Base-by-base conservation (phyloP, 2,797 vertebrate species). In the Austrolebias charrua region DNA sequence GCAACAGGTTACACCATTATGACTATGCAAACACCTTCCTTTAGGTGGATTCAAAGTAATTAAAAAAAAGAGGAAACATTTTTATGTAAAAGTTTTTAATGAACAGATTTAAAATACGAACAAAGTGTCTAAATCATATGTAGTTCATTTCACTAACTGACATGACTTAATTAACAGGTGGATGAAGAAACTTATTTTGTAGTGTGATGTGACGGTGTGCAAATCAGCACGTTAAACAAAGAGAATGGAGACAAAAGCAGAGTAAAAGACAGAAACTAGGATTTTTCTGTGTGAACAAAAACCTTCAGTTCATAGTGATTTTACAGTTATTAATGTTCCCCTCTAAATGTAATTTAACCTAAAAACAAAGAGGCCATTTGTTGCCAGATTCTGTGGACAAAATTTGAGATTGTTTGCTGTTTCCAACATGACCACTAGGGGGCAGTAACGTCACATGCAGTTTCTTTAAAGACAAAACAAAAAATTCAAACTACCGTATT, bases 1-100 rank as follows among this genome's bases (percentile, higher is more conserved):
- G 24, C 31, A 6, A 33, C 31, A 33, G 31, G 5, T 33, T 33
- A 33, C 5, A 6, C 9, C 31, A 6, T 33, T 33, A 33, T 33
- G 9, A 33, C 31, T 33, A 3, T 24, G 31, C 31, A 33, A 10
- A 38, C 6, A 38, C 35, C 35, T 38, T 38, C 11, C 11, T 12
- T 40, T 12, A 40, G 11, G 38, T 40, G 12, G 38, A 40, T 19
- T 35, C 10, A 18, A 15, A 2, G 15, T 5, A 44, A 43, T 3
- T 19, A 1, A 45, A 59, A 40, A 18, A 6, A 54, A 64, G 4
- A 16, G 55, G 19, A 61, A 47, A 55, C 16, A 47, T 54, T 38
- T 35, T 62, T n/a, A 24, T 69, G 57, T 13, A 61, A 33, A 57
- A 58, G 54, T 12, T 84, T 47, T 81, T 80, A 76, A 60, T 69